Base-by-base conservation (phyloP, 2,888 invertebrate species). In the Synanthedon myopaeformis region DNA sequence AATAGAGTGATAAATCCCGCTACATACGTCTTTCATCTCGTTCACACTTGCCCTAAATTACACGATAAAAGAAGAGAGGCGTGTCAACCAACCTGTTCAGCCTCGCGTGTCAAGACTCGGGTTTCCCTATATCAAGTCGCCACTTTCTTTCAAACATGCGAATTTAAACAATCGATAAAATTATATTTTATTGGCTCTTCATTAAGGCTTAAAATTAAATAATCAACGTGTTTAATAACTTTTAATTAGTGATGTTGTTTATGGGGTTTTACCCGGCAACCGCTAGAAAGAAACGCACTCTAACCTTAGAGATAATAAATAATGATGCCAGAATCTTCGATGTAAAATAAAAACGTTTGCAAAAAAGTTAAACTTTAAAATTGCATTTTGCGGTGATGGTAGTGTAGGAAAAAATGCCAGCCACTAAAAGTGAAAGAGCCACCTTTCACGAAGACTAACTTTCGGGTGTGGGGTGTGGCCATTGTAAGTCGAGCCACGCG, bases 1-100 rank as follows among this genome's bases (percentile, higher is more conserved):
- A 79, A 79, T 76, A 82, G 74, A 66, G 69, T 73, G 76, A 81
- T 79, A 79, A 72, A 74, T 79, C 69, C 82, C 73, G 79, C 82
- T 82, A 79, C 67, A 28, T 61, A 65, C 57, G 56, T 58, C 35
- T 17, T 49, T 62, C 53, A 54, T 72, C 70, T 62, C 64, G 56
- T 51, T 73, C 69, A 48, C 63, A 56, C 69, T 54, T 52, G 42
- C 19, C 41, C 51, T 49, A 23, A 51, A 56, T 41, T 50, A 49
- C 17, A 51, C 54, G 23, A 57, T 52, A 49, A 49, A 51, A 66
- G 74, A 58, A 61, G 71, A 70, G 69, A 72, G 52, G 56, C 59
- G 58, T 58, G 64, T 61, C 66, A 55, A 67, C 66, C 59, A 67
- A 75, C 73, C 71, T 71, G 76, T 69, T 65, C 52, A 42, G 41